A percentile compares a stretch with the other conserved stretches of the same genome.
phyloP scores from a whole-genome alignment of 2,113 vertebrate genomes.

The Mugil cephalus region DNA sequence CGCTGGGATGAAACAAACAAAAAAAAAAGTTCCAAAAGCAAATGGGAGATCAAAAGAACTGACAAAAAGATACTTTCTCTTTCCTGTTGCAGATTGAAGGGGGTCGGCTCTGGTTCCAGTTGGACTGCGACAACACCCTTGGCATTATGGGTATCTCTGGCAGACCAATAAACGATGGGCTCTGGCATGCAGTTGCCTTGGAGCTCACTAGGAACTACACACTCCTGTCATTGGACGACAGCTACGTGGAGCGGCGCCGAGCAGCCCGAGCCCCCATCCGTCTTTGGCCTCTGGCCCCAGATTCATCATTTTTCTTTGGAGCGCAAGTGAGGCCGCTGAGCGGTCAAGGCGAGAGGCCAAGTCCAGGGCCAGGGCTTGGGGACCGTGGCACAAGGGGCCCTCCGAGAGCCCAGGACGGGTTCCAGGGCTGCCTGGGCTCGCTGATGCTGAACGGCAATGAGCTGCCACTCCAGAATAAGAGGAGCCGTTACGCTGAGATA shows the following conservation, averaged over 20 bases:
- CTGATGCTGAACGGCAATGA: constrained; percentile 91
- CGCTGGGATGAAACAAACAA: neutral
- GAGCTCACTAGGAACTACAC: constrained; percentile 96
- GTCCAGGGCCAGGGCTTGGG: constrained; percentile 80
- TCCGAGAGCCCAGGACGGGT: constrained; percentile 89
- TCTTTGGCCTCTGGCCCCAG: constrained; percentile 89
- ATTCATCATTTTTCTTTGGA: constrained; percentile 92
- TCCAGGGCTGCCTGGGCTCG: constrained; percentile 94
- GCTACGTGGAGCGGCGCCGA: constrained; percentile 92
- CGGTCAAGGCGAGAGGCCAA: constrained; percentile 72
- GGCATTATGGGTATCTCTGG: constrained; percentile 95
- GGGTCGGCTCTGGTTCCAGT: constrained; percentile 95
- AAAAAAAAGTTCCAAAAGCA: neutral
- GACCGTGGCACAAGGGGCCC: constrained; percentile 77
- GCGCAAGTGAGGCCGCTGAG: constrained; percentile 89
- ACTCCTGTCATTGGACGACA: constrained; percentile 93
- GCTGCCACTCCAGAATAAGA: constrained; percentile 94
- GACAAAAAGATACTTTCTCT: neutral
- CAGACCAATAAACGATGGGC: constrained; percentile 91
- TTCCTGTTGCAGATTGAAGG: constrained; percentile 87
- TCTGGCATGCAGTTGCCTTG: constrained; percentile 93
- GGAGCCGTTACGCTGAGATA: constrained; percentile 93
- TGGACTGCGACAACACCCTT: constrained; percentile 93
- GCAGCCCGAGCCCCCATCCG: constrained; percentile 87
- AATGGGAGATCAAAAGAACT: neutral